phyloP scores from a whole-genome alignment of 2,888 invertebrate species.

The Oscheius sp. region DNA sequence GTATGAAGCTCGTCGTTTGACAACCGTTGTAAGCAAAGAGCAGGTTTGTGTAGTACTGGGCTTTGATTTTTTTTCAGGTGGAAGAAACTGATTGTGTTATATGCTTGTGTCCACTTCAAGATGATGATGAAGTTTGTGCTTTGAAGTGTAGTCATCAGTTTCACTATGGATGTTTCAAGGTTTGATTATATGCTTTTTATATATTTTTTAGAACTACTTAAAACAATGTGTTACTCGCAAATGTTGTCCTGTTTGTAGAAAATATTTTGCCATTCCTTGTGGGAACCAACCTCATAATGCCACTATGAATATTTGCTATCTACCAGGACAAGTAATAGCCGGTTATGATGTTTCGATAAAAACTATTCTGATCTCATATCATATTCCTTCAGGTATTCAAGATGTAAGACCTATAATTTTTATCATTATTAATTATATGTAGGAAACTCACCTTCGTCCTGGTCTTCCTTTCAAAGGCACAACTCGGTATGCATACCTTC shows the following conservation, averaged over 20 bases:
- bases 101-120: conserved; percentile 4
- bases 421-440: background rate
- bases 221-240: conserved; percentile 16
- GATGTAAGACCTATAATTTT: conserved; percentile 1
- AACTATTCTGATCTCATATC: conserved; percentile 1
- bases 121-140: background rate
- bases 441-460: conserved; percentile 34
- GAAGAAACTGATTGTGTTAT: conserved; percentile 16
- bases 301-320: background rate
- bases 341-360: background rate
- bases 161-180: conserved; percentile 48
- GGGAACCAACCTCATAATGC: conserved; percentile 21
- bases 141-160: conserved; percentile 49
- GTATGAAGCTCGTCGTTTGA: conserved; percentile 13
- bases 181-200: background rate
- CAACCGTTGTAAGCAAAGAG: background rate
- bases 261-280: conserved; percentile 25
- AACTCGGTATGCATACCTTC: conserved; percentile 33
- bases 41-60: background rate
- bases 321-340: background rate
- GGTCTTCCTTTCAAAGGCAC: conserved; percentile 35
- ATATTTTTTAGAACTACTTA: conserved; percentile 2
- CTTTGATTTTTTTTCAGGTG: background rate
- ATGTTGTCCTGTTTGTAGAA: conserved; percentile 26
- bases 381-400: conserved; percentile 26